These are phyloP conservation scores for Prietella phreatophila DNA, from an alignment of 2,113 vertebrate genomes.

Conservation along the genomic window DNA sequence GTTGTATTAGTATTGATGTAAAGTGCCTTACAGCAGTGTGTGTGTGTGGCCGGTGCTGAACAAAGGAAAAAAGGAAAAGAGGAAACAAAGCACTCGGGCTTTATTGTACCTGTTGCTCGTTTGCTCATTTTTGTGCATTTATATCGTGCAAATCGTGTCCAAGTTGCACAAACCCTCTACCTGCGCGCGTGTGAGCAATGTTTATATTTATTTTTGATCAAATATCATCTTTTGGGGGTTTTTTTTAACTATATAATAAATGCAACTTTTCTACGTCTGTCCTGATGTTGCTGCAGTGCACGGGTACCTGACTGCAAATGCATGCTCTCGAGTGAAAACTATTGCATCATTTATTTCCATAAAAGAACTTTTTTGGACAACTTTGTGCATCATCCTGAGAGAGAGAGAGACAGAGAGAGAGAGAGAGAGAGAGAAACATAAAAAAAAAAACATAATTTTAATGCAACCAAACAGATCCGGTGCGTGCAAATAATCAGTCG, in stretches of 20 bases:
- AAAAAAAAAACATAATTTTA: not conserved
- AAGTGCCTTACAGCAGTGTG: constrained; percentile 3
- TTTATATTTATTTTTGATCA: not conserved
- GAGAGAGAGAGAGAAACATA: too few relatives aligned
- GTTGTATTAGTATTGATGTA: not conserved
- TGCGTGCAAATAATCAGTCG: not conserved
- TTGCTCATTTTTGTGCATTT: not conserved
- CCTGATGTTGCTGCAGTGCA: not conserved
- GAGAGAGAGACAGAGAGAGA: not conserved
- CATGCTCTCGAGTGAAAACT: not conserved
- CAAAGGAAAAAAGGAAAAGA: constrained; percentile 67
- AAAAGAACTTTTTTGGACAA: not conserved
- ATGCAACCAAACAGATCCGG: not conserved
- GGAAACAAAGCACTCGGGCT: constrained; percentile 72
- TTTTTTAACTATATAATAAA: not conserved
- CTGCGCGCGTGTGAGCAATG: not conserved
- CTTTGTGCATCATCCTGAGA: not conserved
- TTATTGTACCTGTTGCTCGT: constrained; percentile 76
- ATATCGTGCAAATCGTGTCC: not conserved
- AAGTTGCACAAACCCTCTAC: not conserved
- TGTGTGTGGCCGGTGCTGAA: constrained; percentile 54
- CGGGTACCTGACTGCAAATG: not conserved
- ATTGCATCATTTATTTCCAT: not conserved
- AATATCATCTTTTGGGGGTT: too few relatives aligned
- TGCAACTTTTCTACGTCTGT: not conserved